A percentile compares a stretch with the other conserved stretches of the same genome.
phyloP scores from a whole-genome alignment of 2,113 vertebrate species.

The Crotalus horridus region DNA sequence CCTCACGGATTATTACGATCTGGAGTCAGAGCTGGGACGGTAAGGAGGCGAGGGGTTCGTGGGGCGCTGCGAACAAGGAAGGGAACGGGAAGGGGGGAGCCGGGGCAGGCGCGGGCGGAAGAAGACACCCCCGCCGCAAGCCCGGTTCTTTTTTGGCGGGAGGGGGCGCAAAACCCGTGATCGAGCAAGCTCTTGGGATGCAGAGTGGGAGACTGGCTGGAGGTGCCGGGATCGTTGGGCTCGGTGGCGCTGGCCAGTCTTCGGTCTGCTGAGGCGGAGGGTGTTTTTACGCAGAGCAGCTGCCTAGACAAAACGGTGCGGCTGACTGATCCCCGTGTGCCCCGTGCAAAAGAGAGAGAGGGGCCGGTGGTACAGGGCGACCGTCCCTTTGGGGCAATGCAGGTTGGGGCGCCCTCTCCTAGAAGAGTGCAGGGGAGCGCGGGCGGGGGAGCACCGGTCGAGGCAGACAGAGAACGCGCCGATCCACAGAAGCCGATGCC shows the following conservation, averaged over 20 bases:
- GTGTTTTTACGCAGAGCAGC: background rate
- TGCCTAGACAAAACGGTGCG: background rate
- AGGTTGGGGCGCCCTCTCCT: background rate
- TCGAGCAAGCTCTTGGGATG: background rate
- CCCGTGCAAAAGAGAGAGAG: background rate
- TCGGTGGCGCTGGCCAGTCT: background rate
- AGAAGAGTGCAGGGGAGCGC: background rate
- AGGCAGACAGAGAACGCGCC: background rate
- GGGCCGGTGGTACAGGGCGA: background rate
- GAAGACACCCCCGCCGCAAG: background rate
- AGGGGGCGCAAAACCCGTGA: background rate
- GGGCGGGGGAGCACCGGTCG: background rate
- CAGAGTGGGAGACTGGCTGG: background rate
- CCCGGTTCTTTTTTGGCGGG: background rate
- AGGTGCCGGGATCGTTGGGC: background rate
- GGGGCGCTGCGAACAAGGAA: background rate
- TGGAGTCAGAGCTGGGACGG: constrained; percentile 88
- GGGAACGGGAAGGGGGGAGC: background rate
- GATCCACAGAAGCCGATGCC: background rate
- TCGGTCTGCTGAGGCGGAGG: background rate
- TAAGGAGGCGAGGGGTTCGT: constrained; percentile 51
- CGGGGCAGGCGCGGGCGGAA: no score
- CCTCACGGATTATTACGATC: constrained; percentile 79
- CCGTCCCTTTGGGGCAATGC: background rate
- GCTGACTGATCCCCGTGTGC: no score